A percentile compares a stretch with the other conserved stretches of the same genome.
These are phyloP conservation scores for Larimichthys crocea DNA, from an alignment of 2,113 vertebrate species.

Conservation along the genomic window DNA sequence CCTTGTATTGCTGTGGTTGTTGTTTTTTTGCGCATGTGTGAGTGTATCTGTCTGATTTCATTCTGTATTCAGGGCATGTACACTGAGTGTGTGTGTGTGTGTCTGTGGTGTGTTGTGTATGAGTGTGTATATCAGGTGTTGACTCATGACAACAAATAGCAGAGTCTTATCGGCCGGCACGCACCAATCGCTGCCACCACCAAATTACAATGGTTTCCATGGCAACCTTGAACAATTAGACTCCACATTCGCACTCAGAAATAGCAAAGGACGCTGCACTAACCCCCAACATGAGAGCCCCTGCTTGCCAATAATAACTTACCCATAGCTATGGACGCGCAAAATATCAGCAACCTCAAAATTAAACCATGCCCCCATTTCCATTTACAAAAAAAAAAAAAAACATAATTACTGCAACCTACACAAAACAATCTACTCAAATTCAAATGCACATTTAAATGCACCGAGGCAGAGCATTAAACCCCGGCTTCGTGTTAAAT, in stretches of 20 bases:
- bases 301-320: slow-evolving; percentile 72
- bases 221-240: slow-evolving; percentile 87
- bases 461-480: slow-evolving; percentile 49
- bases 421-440: slow-evolving; percentile 65
- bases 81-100: slow-evolving; percentile 17
- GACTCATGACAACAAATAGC: slow-evolving; percentile 87
- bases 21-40: neutral
- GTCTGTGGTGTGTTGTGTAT: slow-evolving; percentile 35
- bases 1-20: neutral
- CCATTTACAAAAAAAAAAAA: slow-evolving; percentile 47
- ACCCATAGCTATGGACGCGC: slow-evolving; percentile 55
- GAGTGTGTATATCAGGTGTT: slow-evolving; percentile 78
- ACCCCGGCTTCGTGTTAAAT: slow-evolving; percentile 43
- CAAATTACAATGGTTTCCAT: slow-evolving; percentile 89
- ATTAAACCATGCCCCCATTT: slow-evolving; percentile 57
- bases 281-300: slow-evolving; percentile 76
- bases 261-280: slow-evolving; percentile 77
- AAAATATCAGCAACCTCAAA: slow-evolving; percentile 61
- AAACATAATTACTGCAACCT: slow-evolving; percentile 66
- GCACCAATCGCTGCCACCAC: slow-evolving; percentile 83
- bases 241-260: slow-evolving; percentile 80
- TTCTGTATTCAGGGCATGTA: slow-evolving; percentile 44
- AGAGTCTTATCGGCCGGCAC: slow-evolving; percentile 82
- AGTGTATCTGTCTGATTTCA: slow-evolving; percentile 20
- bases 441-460: slow-evolving; percentile 52